phyloP scores from a whole-genome alignment of 1,140 invertebrate genomes.

The Drosophila pandora region DNA sequence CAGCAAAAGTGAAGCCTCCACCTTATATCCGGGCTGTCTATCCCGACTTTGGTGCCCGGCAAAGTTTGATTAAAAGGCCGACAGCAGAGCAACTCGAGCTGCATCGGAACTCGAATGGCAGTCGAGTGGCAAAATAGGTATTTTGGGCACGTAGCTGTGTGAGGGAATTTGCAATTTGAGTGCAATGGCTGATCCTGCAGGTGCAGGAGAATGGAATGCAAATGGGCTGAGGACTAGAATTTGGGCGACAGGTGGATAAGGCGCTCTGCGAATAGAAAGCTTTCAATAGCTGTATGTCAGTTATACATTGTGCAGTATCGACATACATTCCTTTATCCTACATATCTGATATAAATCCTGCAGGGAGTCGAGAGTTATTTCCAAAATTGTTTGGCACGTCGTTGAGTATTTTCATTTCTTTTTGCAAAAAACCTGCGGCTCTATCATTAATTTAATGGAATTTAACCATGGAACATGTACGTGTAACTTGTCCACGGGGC shows the following conservation, averaged over 20 bases:
- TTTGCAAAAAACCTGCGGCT: background rate
- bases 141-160: conserved; percentile 36
- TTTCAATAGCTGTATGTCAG: background rate
- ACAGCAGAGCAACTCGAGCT: conserved; percentile 16
- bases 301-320: background rate
- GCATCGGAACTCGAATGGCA: conserved; percentile 13
- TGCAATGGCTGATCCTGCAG: conserved; percentile 7
- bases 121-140: conserved; percentile 30
- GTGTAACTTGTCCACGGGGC: background rate
- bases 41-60: conserved; percentile 2
- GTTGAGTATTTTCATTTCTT: background rate
- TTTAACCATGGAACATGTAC: background rate
- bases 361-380: background rate
- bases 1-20: conserved; percentile 23
- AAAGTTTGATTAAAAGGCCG: conserved; percentile 60
- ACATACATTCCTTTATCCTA: background rate
- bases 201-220: conserved; percentile 31
- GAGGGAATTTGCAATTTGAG: conserved; percentile 22
- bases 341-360: background rate
- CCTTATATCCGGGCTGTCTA: conserved; percentile 1
- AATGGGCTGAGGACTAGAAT: conserved; percentile 1
- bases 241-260: background rate
- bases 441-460: conserved; percentile 13
- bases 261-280: conserved; percentile 1
- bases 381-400: background rate